These are phyloP conservation scores for Ophioderma brevispina DNA, from an alignment of 35 echinoderm and acorn worm species.

Conservation along the genomic window DNA sequence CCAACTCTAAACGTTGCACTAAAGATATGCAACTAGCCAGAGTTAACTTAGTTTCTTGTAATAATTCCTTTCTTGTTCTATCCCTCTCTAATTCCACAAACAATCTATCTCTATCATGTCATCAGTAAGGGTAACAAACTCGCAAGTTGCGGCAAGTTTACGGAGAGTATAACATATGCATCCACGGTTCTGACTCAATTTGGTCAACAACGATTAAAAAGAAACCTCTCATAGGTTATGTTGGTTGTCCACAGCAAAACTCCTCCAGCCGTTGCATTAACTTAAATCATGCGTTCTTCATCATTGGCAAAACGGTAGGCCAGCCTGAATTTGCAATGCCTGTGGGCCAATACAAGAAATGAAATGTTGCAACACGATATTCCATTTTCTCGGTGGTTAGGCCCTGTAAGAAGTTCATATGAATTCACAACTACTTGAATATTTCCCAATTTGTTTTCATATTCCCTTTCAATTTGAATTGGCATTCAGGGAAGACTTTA, in stretches of 20 bases:
- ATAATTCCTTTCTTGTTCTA: not conserved
- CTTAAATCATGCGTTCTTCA: not conserved
- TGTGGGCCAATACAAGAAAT: conserved; percentile 24
- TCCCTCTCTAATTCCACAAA: not conserved
- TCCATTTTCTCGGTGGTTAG: not conserved
- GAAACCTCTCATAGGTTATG: conserved; percentile 14
- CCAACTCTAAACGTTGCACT: not conserved
- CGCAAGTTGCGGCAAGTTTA: not conserved
- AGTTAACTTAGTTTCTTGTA: conserved; percentile 12
- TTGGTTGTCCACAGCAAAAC: conserved; percentile 29
- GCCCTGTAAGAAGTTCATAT: not conserved
- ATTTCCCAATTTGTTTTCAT: no score
- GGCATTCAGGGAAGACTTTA: no score
- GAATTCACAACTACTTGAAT: no score
- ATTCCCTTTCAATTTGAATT: no score
- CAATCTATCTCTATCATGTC: not conserved
- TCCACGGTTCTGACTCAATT: not conserved
- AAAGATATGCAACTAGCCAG: not conserved
- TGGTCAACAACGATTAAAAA: conserved; percentile 15
- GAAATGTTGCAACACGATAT: conserved; percentile 20
- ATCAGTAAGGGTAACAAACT: not conserved
- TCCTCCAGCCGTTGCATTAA: conserved; percentile 4
- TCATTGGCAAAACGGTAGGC: conserved; percentile 17
- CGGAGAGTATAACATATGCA: conserved; percentile 16
- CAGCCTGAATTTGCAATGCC: conserved; percentile 16